Conservation (phyloP, 2,888 invertebrate genomes). For the Crocallis elinguaria region DNA sequence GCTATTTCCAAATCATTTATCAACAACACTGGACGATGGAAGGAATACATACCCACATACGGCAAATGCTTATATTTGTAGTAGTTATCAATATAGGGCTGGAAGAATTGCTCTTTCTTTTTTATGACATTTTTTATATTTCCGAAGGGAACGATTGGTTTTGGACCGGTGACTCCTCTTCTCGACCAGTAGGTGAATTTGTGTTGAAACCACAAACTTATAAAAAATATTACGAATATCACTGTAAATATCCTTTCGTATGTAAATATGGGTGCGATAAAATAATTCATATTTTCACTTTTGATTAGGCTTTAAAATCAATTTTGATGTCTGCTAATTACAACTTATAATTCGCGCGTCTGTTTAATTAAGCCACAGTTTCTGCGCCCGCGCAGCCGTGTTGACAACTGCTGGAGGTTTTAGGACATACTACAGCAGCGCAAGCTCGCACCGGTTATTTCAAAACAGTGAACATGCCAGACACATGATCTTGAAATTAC, state of each 20-base stretch:
- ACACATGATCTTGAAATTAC: conserved; percentile 20
- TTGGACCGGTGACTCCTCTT: conserved; percentile 81
- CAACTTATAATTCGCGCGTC: conserved; percentile 3
- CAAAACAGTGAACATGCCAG: conserved; percentile 17
- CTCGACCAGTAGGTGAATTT: conserved; percentile 85
- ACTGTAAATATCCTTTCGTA: conserved; percentile 47
- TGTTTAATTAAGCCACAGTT: background rate
- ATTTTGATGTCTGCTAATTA: background rate
- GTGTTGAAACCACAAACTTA: conserved; percentile 67
- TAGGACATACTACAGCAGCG: conserved; percentile 14
- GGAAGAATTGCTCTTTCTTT: conserved; percentile 84
- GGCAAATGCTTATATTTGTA: conserved; percentile 76
- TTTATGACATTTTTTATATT: conserved; percentile 83
- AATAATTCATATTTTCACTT: conserved; percentile 35
- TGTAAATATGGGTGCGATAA: conserved; percentile 39
- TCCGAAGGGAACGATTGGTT: conserved; percentile 87
- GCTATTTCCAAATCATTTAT: conserved; percentile 86
- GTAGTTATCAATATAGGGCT: conserved; percentile 86
- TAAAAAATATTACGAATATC: conserved; percentile 46
- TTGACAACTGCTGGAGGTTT: conserved; percentile 13
- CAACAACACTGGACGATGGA: conserved; percentile 85
- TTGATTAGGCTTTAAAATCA: background rate
- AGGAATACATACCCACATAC: conserved; percentile 86
- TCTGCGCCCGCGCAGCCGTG: conserved; percentile 6
- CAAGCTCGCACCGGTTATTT: conserved; percentile 19